Evolutionary conservation across 2,888 invertebrate species (phyloP).

Genomic region (Lasioglossum vierecki): DNA sequence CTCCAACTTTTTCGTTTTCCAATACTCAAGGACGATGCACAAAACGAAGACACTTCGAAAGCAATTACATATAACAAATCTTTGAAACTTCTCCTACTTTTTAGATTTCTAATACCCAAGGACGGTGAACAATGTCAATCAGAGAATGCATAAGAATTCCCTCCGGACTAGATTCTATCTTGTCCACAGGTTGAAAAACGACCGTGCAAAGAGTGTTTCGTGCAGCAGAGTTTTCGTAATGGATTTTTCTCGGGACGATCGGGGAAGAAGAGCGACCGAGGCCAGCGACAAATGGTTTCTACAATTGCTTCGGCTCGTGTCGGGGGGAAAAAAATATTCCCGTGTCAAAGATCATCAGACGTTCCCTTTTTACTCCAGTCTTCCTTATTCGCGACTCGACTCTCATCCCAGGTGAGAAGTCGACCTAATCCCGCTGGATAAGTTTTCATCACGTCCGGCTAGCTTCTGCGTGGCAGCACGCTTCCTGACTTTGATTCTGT

Average conservation of each 20-base stretch:
- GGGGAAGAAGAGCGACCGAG: not conserved
- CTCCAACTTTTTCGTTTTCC: not conserved
- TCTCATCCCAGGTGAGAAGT: constrained; percentile 67
- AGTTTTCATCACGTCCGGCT: constrained; percentile 69
- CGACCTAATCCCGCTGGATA: constrained; percentile 68
- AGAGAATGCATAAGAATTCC: not conserved
- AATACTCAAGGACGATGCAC: not conserved
- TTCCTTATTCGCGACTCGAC: constrained; percentile 52
- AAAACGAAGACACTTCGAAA: no score
- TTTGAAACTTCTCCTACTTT: not conserved
- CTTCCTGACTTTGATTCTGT: constrained; percentile 72
- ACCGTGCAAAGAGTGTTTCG: not conserved
- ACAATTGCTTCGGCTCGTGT: constrained; percentile 10
- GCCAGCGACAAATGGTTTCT: constrained; percentile 15
- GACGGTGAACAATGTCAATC: not conserved
- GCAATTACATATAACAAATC: not conserved
- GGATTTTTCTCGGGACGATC: constrained; percentile 8
- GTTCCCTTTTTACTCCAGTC: constrained; percentile 38
- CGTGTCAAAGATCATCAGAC: constrained; percentile 42
- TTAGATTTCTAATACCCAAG: not conserved
- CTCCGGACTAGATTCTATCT: not conserved
- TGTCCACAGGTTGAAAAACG: constrained; percentile 6
- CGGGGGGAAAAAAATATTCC: constrained; percentile 30
- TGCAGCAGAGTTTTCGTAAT: constrained; percentile 5
- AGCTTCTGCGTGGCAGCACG: constrained; percentile 54